phyloP scores from a whole-genome alignment of 2,797 vertebrate genomes.

The Pseudochaenichthys georgianus region DNA sequence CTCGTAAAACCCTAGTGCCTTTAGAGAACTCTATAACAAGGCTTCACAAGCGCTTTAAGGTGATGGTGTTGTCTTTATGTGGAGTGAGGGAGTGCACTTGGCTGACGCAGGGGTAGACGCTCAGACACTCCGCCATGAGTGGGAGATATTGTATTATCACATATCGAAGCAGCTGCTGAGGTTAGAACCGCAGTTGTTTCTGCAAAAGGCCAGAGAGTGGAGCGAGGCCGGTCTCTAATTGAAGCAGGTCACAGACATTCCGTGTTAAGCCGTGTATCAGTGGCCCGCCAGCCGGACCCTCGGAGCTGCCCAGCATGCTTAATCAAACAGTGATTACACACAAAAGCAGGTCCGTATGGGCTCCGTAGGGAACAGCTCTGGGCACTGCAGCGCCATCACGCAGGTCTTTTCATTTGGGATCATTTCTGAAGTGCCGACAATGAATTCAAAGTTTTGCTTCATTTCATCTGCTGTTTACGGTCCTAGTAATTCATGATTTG shows the following conservation, averaged over 20 bases:
- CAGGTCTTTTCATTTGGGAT: constrained; percentile 77
- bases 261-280: constrained; percentile 81
- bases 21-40: constrained; percentile 83
- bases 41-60: constrained; percentile 84
- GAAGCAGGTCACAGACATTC: constrained; percentile 78
- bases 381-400: constrained; percentile 72
- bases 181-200: constrained; percentile 45
- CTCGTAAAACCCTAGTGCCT: constrained; percentile 80
- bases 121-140: constrained; percentile 41
- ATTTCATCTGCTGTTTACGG: not conserved
- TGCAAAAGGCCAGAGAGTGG: constrained; percentile 54
- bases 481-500: not conserved
- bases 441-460: constrained; percentile 29
- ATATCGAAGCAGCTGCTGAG: constrained; percentile 53
- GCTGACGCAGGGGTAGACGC: constrained; percentile 47
- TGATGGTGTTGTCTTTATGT: constrained; percentile 81
- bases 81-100: constrained; percentile 57
- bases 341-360: constrained; percentile 82
- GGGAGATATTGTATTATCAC: constrained; percentile 49
- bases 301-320: constrained; percentile 84
- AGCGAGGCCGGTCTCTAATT: constrained; percentile 64
- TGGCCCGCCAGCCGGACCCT: constrained; percentile 76
- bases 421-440: constrained; percentile 58
- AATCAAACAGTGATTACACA: constrained; percentile 88
- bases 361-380: constrained; percentile 68